Percentiles rank a stretch among this genome's conserved stretches.
Conservation (phyloP, 2,888 invertebrate genomes). For the Pristionchus arcanus region DNA sequence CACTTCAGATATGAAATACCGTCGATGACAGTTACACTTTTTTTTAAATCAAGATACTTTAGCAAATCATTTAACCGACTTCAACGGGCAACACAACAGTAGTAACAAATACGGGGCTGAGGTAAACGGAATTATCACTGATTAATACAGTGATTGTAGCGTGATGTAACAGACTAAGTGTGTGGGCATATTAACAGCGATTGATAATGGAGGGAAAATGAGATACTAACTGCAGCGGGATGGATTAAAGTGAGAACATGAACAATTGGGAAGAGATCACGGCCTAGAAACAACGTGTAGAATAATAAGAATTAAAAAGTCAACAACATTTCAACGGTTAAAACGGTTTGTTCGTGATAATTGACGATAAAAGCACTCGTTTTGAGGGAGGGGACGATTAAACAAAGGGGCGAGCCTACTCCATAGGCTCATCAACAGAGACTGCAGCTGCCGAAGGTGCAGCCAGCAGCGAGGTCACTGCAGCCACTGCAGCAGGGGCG, state of each 20-base stretch:
- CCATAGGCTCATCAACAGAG: constrained; percentile 41
- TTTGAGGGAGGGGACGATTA: background rate
- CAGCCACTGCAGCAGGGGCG: constrained; percentile 1
- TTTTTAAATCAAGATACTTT: background rate
- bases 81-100: constrained; percentile 1
- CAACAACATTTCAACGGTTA: constrained; percentile 3
- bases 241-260: constrained; percentile 32
- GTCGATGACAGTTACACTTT: background rate
- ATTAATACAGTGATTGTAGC: background rate
- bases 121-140: background rate
- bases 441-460: background rate
- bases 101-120: background rate
- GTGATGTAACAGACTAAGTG: background rate
- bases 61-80: constrained; percentile 18
- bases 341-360: background rate
- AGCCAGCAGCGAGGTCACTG: background rate
- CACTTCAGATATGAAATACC: background rate
- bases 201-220: background rate
- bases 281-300: background rate
- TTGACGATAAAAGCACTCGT: background rate
- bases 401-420: background rate
- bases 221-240: background rate
- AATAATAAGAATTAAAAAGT: background rate
- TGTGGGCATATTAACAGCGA: background rate
- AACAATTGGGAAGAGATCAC: constrained; percentile 6